Conservation (phyloP, 2,797 vertebrate genomes). For the Cynodonichthys magdalenae region DNA sequence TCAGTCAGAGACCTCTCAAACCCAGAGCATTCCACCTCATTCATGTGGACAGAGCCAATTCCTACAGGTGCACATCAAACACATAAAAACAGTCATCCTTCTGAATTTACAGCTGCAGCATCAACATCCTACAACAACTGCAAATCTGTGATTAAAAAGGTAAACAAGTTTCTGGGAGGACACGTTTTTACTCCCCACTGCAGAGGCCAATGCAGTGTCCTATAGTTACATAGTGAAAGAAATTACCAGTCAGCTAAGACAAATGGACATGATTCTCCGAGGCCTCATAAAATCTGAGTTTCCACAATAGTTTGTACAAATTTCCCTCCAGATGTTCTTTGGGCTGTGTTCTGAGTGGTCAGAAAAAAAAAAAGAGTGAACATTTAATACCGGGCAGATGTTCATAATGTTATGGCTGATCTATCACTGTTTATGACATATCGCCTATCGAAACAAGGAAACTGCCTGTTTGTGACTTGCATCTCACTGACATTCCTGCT, state of each 20-base stretch:
- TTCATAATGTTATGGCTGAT: not conserved
- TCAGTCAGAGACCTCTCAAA: conserved; percentile 94
- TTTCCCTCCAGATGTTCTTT: conserved; percentile 16
- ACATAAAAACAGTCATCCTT: not conserved
- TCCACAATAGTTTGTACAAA: conserved; percentile 52
- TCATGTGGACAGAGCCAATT: conserved; percentile 94
- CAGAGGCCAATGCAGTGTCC: conserved; percentile 31
- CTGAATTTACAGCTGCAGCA: conserved; percentile 8
- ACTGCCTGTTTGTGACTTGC: not conserved
- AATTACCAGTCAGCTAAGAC: conserved; percentile 35
- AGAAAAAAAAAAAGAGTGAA: not conserved
- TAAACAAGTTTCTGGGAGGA: conserved; percentile 12
- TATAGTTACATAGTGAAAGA: conserved; percentile 25
- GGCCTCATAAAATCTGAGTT: conserved; percentile 41
- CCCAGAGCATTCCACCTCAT: conserved; percentile 90
- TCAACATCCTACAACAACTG: not conserved
- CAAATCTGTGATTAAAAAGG: conserved; percentile 6
- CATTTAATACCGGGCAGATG: not conserved
- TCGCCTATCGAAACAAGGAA: not conserved
- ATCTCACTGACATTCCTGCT: conserved; percentile 22
- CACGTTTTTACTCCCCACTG: conserved; percentile 6
- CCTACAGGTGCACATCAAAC: conserved; percentile 67
- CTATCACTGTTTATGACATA: not conserved
- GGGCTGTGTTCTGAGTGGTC: not conserved
- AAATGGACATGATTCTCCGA: conserved; percentile 40